A percentile compares a stretch with the other conserved stretches of the same genome.
Conservation (phyloP, 2,797 vertebrate species). For the Apodemus agrarius region DNA sequence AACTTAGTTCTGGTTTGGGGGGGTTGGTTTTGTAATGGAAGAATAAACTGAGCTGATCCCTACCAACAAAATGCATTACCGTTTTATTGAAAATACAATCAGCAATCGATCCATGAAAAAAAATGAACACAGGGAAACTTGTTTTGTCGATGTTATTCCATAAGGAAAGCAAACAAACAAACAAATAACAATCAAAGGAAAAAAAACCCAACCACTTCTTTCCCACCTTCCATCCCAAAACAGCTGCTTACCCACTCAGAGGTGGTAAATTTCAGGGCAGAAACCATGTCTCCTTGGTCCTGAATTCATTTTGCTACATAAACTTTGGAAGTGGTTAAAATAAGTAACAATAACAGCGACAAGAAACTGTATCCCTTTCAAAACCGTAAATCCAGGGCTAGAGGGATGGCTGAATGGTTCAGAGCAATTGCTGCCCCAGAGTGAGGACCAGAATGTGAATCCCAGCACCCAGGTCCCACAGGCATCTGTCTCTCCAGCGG, state of each 20-base stretch:
- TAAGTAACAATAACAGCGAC: not conserved
- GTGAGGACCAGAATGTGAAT: not conserved
- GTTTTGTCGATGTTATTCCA: not conserved
- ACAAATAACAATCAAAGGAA: not conserved
- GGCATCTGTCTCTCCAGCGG: not conserved
- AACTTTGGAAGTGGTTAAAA: not conserved
- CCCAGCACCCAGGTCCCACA: not conserved
- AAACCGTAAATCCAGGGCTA: conserved; percentile 11
- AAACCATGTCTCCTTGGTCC: not conserved
- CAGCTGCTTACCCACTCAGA: not conserved
- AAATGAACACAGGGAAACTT: conserved; percentile 3
- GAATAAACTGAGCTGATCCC: conserved; percentile 68
- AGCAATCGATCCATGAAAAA: not conserved
- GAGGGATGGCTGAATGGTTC: not conserved
- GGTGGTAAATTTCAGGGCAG: not conserved
- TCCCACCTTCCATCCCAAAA: not conserved
- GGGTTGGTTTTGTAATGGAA: not conserved
- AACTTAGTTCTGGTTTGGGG: not conserved
- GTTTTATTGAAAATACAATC: conserved; percentile 66
- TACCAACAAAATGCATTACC: conserved; percentile 55
- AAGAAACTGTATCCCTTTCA: conserved; percentile 14
- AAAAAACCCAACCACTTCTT: not conserved
- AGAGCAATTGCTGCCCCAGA: not conserved
- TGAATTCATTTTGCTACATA: conserved; percentile 13
- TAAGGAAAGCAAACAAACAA: not conserved